Evolutionary conservation across 2,888 invertebrate genomes (phyloP), one percentile per base, ranked within the genome.

Genomic region (Corythucha ciliata): DNA sequence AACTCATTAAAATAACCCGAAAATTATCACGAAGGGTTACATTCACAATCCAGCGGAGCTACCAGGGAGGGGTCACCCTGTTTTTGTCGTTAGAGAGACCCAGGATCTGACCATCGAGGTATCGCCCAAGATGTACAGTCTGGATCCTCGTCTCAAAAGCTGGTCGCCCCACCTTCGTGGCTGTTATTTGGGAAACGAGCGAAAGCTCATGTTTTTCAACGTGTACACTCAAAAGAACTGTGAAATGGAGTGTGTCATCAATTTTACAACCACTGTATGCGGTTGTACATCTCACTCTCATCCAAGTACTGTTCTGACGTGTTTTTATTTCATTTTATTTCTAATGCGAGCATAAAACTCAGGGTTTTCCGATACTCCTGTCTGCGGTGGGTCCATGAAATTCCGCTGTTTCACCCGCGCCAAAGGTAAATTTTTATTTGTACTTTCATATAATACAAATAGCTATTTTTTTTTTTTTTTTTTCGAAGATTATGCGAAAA

Each of bases 21-120:
- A n/a, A n/a, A n/a, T n/a, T n/a, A 21, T n/a, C 20, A 41, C 52
- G 2, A 53, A 66, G 66, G 52, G 64, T 2, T 53, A 63, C 21
- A 40, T 67, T 1, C 66, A 67, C 52, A 62, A 61, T 52, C 65
- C 67, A 6, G 60, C 60, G 2, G 65, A 66, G 54, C 52, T 62
- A 5, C 65, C 67, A 2, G 54, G 59, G n/a, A 42, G 48, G 16
- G 26, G 52, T 3, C 41, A 57, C 16, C 53, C 54, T 4, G 48
- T 52, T 5, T 36, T 57, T 5, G 57, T 56, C 25, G 22, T 57
- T 2, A 41, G 34, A 8, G 48, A 45, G 20, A 54, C 51, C 20
- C 46, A 46, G 7, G 27, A 52, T 21, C 48, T 48, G 7, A 48
- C 54, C 0, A 27, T 58, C 3, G 36, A 48, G 21, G 51, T 18